Percentiles rank a stretch among this genome's conserved stretches.
phyloP scores from a whole-genome alignment of 2,113 vertebrate genomes.

The Nestor notabilis region DNA sequence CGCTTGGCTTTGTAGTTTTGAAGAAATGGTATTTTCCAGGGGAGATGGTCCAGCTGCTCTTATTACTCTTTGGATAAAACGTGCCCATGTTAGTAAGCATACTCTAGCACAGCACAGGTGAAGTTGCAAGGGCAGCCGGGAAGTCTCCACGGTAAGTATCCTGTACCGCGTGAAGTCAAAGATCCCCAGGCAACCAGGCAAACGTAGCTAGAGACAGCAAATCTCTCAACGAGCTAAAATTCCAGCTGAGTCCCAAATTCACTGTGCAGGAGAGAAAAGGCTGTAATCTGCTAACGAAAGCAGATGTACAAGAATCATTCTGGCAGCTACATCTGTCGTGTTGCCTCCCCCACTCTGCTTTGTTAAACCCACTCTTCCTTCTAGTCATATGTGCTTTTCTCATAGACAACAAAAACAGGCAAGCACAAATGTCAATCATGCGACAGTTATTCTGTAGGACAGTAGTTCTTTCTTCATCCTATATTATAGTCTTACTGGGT shows the following conservation, averaged over 20 bases:
- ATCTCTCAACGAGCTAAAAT: background rate
- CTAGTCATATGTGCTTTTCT: background rate
- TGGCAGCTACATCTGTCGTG: conserved; percentile 8
- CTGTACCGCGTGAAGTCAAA: background rate
- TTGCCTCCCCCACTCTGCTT: background rate
- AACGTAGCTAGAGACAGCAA: background rate
- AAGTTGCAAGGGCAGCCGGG: background rate
- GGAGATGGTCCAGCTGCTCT: background rate
- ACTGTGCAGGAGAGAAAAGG: background rate
- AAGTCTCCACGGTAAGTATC: background rate
- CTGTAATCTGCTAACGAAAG: background rate
- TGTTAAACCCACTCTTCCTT: background rate
- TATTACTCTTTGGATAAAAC: background rate
- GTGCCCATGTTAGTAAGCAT: fast-evolving
- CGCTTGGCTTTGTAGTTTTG: background rate
- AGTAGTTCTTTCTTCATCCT: background rate
- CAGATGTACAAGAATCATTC: background rate
- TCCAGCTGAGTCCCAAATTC: background rate
- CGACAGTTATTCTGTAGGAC: background rate
- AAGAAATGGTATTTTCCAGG: background rate
- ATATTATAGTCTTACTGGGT: fast-evolving
- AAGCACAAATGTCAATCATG: background rate
- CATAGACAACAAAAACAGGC: background rate
- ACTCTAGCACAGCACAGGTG: fast-evolving
- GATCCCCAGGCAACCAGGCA: background rate